Conservation (phyloP, 2,113 vertebrate genomes). For the Tragelaphus imberbis region DNA sequence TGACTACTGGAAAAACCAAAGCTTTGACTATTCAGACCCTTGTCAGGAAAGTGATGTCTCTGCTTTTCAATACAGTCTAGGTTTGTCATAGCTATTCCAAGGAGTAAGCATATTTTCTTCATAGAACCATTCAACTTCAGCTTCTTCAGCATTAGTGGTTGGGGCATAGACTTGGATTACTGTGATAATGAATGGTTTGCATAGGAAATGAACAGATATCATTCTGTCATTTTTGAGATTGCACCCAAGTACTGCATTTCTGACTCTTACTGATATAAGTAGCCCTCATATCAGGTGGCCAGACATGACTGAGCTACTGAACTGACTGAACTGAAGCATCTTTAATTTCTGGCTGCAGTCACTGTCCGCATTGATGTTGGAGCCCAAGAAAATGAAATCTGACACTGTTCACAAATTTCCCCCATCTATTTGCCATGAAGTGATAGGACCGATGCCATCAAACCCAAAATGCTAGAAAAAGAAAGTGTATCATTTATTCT, state of each 20-base stretch:
- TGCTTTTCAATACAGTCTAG: background rate
- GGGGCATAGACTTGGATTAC: background rate
- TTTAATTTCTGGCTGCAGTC: background rate
- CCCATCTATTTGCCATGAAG: background rate
- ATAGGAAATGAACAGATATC: background rate
- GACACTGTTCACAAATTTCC: background rate
- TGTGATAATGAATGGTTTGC: background rate
- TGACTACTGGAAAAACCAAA: background rate
- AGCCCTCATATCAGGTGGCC: background rate
- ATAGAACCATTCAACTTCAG: background rate
- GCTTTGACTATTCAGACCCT: background rate
- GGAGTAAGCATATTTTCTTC: background rate
- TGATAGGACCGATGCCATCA: background rate
- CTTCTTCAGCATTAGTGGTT: background rate
- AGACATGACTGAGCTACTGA: background rate
- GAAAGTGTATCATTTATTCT: background rate
- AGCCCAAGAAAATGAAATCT: background rate
- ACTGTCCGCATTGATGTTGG: background rate
- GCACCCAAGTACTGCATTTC: background rate
- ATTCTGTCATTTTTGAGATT: background rate
- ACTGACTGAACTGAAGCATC: background rate
- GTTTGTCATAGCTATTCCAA: background rate
- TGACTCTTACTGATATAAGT: background rate
- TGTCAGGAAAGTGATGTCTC: background rate
- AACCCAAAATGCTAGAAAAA: background rate